These are phyloP conservation scores for Stictocephala bisonia DNA, from an alignment of 2,888 invertebrate genomes.

Conservation along the genomic window DNA sequence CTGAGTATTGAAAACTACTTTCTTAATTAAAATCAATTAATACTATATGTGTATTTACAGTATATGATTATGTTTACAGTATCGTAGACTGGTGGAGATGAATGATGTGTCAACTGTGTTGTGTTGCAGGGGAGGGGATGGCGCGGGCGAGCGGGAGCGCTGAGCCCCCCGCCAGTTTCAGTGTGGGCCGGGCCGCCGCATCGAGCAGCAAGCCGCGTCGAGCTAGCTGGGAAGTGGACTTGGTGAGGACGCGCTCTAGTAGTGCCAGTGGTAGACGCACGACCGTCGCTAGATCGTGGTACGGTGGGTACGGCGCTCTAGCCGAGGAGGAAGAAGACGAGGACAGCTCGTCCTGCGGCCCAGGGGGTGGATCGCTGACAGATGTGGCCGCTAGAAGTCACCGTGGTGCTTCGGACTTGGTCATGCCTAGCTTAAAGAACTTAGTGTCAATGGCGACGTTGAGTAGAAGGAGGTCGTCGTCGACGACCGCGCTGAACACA, in stretches of 20 bases:
- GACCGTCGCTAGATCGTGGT: constrained; percentile 63
- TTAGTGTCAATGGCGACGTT: constrained; percentile 55
- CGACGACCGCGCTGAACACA: constrained; percentile 66
- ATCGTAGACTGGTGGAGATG: no score
- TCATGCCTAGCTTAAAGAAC: constrained; percentile 58
- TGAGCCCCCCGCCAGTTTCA: neutral
- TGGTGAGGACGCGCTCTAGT: no score
- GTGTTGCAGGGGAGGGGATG: constrained; percentile 26
- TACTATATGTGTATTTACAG: no score
- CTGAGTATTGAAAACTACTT: no score
- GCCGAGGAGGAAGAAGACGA: constrained; percentile 59
- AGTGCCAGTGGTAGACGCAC: constrained; percentile 66
- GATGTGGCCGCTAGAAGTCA: constrained; percentile 49
- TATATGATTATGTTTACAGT: no score
- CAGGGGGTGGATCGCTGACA: constrained; percentile 29
- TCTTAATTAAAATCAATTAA: no score
- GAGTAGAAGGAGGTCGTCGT: constrained; percentile 60
- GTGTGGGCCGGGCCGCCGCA: constrained; percentile 22
- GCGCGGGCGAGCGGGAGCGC: constrained; percentile 11
- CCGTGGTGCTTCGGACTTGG: constrained; percentile 54
- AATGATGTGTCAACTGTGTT: no score
- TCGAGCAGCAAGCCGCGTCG: constrained; percentile 63
- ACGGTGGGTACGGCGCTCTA: constrained; percentile 62
- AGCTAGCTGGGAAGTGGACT: constrained; percentile 64
- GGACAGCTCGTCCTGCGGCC: constrained; percentile 20